Evolutionary conservation across 2,113 vertebrate species (phyloP).

Genomic region (Nycticryphes semicollaris): DNA sequence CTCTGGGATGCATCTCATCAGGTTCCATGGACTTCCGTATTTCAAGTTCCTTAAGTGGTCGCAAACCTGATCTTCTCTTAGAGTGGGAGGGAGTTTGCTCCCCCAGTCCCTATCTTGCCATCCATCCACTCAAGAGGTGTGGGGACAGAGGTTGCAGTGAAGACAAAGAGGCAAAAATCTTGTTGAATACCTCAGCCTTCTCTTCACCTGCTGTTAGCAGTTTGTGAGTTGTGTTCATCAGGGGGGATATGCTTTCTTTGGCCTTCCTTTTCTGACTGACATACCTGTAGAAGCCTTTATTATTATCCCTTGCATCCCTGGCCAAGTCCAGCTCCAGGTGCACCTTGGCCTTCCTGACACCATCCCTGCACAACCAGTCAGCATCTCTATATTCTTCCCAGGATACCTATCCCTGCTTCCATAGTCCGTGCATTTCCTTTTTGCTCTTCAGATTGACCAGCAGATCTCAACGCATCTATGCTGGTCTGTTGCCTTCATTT

Average conservation of each 20-base stretch:
- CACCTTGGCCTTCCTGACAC: not conserved
- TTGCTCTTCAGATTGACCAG: no score
- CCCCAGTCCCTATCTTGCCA: not conserved
- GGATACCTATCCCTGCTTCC: not conserved
- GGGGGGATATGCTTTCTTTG: not conserved
- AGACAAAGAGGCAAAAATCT: not conserved
- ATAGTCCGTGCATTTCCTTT: no score
- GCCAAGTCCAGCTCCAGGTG: not conserved
- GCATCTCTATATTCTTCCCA: not conserved
- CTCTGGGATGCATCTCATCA: not conserved
- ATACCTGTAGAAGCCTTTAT: not conserved
- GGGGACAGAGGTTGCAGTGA: not conserved
- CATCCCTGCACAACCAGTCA: not conserved
- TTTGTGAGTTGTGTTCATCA: not conserved
- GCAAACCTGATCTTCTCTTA: not conserved
- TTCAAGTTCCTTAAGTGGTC: not conserved
- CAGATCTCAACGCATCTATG: no score
- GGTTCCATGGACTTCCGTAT: not conserved
- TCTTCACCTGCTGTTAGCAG: fast-evolving
- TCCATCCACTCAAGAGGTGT: not conserved
- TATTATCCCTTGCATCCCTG: not conserved
- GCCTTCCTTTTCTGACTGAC: not conserved
- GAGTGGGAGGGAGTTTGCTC: not conserved
- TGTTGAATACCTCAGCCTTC: not conserved
- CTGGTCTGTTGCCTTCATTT: no score